Evolutionary conservation across 2,113 vertebrate genomes (phyloP), one percentile per base, ranked within the genome.

Genomic region (Eublepharis macularius): DNA sequence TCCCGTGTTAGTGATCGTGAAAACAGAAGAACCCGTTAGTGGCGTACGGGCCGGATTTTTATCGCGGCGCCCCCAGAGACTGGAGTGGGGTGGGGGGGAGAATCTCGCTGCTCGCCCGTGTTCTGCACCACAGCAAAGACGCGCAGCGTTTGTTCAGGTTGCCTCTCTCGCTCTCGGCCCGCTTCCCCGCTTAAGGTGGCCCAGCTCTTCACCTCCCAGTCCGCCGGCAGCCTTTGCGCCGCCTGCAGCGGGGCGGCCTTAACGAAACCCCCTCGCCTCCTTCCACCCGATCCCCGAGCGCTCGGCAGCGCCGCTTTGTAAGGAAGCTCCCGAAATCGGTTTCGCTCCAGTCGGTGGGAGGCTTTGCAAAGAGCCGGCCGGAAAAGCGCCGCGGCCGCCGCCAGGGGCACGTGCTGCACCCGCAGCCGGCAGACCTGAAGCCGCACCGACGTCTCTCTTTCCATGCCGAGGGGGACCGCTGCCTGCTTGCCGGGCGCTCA

Each of bases 131-230:
- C 32, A 45, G 34, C n/a, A 39, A 65, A 51, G 34, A 16, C 17
- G 29, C 21, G 57, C 60, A 66, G 17, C 66, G 29, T 74, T 43
- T 29, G 32, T 24, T 11, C 82, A 9, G 21, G 65, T 68, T 66
- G 75, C 80, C 14, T 24, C 51, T 63, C 57, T 1, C 36, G 41
- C 81, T 75, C 60, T 76, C 43, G 82, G 76, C 84, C 84, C 83
- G 85, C 88, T 73, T 14, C 43, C 86, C 81, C 65, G 29, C 12
- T 93, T 93, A 94, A 94, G 93, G 93, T 93, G 92, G 91, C 90
- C 84, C 91, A 43, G 81, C 54, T 83, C 84, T 88, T 89, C 80
- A 72, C 84, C 17, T 16, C 60, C 3, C 16, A 2, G 4, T 39
- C 73, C 49, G 6, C 29, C 83, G 47, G 66, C 83, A 86, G 80